phyloP scores from a whole-genome alignment of 2,888 invertebrate species.

The Alitta virens region DNA sequence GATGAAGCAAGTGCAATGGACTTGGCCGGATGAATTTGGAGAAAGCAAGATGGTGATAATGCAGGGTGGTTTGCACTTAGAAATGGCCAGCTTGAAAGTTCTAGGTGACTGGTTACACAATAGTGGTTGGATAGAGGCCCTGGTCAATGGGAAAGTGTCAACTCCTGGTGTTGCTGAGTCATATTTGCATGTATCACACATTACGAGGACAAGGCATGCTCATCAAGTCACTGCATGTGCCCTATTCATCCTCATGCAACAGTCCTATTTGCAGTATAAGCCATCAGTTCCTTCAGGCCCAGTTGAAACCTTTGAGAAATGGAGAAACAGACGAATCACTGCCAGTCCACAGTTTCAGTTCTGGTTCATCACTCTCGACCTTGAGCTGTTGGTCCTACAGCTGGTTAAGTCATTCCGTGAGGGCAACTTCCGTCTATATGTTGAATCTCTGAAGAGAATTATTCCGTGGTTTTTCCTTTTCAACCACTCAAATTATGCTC shows the following conservation, averaged over 20 bases:
- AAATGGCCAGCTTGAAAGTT: no score
- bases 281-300: no score
- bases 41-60: no score
- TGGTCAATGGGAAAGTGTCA: conserved; percentile 28
- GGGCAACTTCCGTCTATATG: conserved; percentile 24
- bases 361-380: conserved; percentile 19
- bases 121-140: conserved; percentile 32
- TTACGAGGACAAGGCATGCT: no score
- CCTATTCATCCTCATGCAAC: no score
- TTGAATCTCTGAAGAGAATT: conserved; percentile 22
- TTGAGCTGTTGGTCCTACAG: conserved; percentile 17
- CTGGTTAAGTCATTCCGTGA: conserved; percentile 25
- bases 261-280: not conserved
- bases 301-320: no score
- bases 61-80: no score
- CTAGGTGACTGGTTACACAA: conserved; percentile 31
- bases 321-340: conserved; percentile 2
- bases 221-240: no score
- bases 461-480: conserved; percentile 31
- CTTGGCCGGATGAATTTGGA: no score
- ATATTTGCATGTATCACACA: no score
- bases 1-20: no score
- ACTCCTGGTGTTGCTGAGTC: conserved; percentile 32
- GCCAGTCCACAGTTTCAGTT: conserved; percentile 22
- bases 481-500: conserved; percentile 29